Percentiles rank a stretch among this genome's conserved stretches.
phyloP scores from a whole-genome alignment of 2,113 vertebrate species.

The Gymnarchus niloticus region DNA sequence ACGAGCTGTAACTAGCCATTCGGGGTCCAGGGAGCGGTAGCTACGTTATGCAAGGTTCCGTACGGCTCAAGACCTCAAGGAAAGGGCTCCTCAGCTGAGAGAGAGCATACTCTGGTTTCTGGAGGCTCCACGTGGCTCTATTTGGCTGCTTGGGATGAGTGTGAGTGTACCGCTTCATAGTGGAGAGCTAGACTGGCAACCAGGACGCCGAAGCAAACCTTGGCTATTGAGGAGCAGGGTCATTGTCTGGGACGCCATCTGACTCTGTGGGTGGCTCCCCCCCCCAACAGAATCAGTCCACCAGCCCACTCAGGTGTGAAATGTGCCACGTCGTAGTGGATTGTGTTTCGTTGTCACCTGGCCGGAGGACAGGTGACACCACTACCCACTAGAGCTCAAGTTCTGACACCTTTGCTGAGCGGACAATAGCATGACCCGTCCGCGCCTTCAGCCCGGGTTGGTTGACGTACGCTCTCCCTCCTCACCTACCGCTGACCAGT shows the following conservation, averaged over 20 bases:
- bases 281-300: conserved; percentile 43
- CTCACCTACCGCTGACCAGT: too few relatives aligned
- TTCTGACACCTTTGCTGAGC: conserved; percentile 47
- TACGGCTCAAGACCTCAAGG: conserved; percentile 40
- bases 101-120: not conserved
- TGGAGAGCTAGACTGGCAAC: not conserved
- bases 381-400: conserved; percentile 23
- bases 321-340: conserved; percentile 23
- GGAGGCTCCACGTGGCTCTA: not conserved
- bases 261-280: not conserved
- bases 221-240: not conserved
- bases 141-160: not conserved
- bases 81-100: conserved; percentile 5
- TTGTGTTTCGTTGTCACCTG: conserved; percentile 45
- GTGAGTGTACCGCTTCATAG: not conserved
- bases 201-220: not conserved
- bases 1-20: conserved; percentile 41
- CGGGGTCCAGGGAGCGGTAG: conserved; percentile 39
- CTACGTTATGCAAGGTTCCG: conserved; percentile 41
- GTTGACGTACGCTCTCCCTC: too few relatives aligned
- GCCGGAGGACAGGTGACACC: conserved; percentile 43
- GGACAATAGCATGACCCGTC: conserved; percentile 29
- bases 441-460: not conserved
- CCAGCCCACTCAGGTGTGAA: conserved; percentile 40
- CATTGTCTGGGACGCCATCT: not conserved